These are phyloP conservation scores for Axis porcinus DNA, from an alignment of 2,113 vertebrate genomes.

Conservation along the genomic window DNA sequence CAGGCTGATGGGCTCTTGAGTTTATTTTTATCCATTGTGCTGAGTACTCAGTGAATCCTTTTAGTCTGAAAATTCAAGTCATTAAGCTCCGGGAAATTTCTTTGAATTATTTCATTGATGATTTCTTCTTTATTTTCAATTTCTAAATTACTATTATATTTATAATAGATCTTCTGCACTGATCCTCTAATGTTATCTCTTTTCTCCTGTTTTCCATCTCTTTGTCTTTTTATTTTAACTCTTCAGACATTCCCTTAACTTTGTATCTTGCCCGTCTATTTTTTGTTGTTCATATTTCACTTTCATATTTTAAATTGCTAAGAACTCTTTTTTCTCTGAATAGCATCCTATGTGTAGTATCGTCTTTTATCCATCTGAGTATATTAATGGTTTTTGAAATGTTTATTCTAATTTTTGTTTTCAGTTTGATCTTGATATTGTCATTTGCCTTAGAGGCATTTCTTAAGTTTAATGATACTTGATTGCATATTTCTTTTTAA, in stretches of 20 bases:
- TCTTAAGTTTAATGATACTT: not conserved
- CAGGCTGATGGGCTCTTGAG: not conserved
- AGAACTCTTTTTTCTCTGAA: not conserved
- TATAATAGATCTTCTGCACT: not conserved
- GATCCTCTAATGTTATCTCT: not conserved
- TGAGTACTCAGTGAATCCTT: not conserved
- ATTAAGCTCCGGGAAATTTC: not conserved
- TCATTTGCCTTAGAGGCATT: not conserved
- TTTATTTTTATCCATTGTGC: not conserved
- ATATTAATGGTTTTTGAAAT: not conserved
- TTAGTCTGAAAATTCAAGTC: not conserved
- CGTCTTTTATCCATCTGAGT: not conserved
- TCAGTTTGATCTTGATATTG: not conserved
- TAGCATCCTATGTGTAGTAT: not conserved
- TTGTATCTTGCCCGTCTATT: not conserved
- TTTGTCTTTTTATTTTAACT: not conserved
- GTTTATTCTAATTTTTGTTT: not conserved
- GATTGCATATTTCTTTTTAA: not conserved
- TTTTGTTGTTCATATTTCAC: not conserved
- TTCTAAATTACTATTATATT: not conserved
- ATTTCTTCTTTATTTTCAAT: not conserved
- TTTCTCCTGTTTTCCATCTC: not conserved
- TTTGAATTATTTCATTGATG: not conserved
- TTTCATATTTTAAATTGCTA: conserved; percentile 25
- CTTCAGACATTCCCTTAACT: not conserved